Base-by-base conservation (phyloP, 2,888 invertebrate genomes). In the Lycaena phlaeas region DNA sequence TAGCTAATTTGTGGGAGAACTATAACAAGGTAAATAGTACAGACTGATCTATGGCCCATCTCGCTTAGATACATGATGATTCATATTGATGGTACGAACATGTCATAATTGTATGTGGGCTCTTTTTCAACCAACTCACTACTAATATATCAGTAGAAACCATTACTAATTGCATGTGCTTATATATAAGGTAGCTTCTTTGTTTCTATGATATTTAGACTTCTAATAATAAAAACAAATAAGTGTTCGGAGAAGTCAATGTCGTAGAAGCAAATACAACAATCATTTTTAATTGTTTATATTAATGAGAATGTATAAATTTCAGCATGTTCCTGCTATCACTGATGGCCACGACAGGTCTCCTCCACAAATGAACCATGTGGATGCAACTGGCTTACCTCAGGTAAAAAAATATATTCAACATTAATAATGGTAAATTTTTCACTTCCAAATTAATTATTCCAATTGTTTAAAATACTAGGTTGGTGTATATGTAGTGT, bases 301-400 rank as follows among this genome's bases (percentile, higher is more conserved):
- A n/a, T n/a, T n/a, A n/a, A n/a, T n/a, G n/a, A n/a, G n/a, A n/a
- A n/a, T n/a, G n/a, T n/a, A n/a, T n/a, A n/a, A n/a, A n/a, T n/a
- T 72, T 41, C 75, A 84, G 82, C 72, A 78, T 48, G 61, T 82
- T 27, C 81, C 82, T n/a, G 81, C 82, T 3, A 84, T 82, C 47
- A 82, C 81, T 7, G 82, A 82, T 49, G 82, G 82, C 2, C 71
- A 76, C 25, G 79, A 82, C 53, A 71, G 51, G 46, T 72, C 81
- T 5, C 76, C 81, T 9, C 58, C 64, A 7, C 71, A 68, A 40
- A 61, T 60, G 5, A 65, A 67, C 52, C 68, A 65, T 45, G n/a
- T 40, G 3, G 82, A 81, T 52, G 74, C 74, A 14, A 46, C 53
- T 17, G 34, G 34, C 34, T 66, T 73, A 4, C 76, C 75, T 4